These are phyloP conservation scores for Apis cerana DNA, from an alignment of 1,140 invertebrate species.

Conservation along the genomic window DNA sequence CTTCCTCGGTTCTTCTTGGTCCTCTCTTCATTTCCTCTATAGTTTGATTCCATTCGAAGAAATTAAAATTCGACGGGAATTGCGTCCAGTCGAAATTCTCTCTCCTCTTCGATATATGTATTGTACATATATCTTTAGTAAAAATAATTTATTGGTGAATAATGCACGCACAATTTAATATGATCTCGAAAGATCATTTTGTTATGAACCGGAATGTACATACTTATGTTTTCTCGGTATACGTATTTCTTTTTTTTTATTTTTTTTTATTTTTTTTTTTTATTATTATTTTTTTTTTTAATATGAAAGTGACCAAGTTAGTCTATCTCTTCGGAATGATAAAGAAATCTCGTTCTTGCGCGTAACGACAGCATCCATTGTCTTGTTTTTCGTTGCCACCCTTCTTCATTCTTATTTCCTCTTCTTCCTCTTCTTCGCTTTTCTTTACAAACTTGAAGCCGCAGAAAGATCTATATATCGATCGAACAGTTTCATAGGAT, in stretches of 20 bases:
- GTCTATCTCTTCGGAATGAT: slow-evolving; percentile 19
- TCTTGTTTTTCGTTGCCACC: slow-evolving; percentile 14
- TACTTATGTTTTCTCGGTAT: not conserved
- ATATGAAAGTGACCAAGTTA: slow-evolving; percentile 21
- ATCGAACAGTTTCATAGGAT: not conserved
- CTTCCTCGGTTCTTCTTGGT: slow-evolving; percentile 22
- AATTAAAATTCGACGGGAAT: slow-evolving; percentile 8
- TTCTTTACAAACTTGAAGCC: not conserved
- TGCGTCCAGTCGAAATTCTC: slow-evolving; percentile 8
- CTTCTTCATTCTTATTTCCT: not conserved
- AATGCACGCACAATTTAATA: not conserved
- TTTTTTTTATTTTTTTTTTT: not conserved
- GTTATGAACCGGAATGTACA: slow-evolving; percentile 12
- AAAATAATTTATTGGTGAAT: slow-evolving; percentile 9
- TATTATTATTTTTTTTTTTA: not conserved
- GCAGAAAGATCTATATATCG: not conserved
- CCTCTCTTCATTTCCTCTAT: not conserved
- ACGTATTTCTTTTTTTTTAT: not conserved
- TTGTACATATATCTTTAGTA: not conserved
- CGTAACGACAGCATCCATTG: slow-evolving; percentile 41
- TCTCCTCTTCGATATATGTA: not conserved
- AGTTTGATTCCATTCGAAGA: not conserved
- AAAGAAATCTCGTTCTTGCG: slow-evolving; percentile 55
- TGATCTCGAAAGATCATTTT: not conserved
- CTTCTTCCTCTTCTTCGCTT: not conserved